Evolutionary conservation across 2,888 invertebrate genomes (phyloP).

Genomic region (Tenthredo amoena): DNA sequence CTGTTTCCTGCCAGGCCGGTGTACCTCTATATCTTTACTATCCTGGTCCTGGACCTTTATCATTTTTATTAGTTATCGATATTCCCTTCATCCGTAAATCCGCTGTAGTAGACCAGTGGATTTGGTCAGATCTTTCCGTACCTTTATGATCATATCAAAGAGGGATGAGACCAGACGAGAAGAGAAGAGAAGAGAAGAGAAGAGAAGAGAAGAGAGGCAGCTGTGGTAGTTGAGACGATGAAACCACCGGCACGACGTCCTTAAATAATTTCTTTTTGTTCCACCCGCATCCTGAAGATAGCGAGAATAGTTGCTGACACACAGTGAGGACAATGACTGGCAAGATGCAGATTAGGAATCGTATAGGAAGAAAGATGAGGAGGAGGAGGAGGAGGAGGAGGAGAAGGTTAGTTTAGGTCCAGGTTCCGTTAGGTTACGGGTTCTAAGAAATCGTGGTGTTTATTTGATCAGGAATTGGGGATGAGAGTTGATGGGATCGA

Average conservation of each 20-base stretch:
- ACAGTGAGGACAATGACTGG: neutral
- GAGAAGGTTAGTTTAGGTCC: neutral
- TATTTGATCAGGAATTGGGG: constrained; percentile 49
- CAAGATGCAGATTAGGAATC: constrained; percentile 11
- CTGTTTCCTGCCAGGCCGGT: constrained; percentile 14
- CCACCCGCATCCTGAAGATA: neutral
- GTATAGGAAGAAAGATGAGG: neutral
- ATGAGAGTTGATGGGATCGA: constrained; percentile 42
- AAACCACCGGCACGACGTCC: neutral
- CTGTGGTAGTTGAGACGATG: neutral
- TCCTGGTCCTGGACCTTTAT: constrained; percentile 9
- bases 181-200: neutral
- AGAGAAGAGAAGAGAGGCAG: neutral
- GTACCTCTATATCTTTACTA: constrained; percentile 27
- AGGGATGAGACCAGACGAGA: neutral
- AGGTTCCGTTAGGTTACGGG: neutral
- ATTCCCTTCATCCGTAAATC: neutral
- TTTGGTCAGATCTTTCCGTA: neutral
- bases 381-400: neutral
- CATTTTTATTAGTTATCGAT: constrained; percentile 48
- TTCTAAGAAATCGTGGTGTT: constrained; percentile 32
- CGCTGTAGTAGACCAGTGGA: neutral
- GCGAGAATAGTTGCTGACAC: neutral
- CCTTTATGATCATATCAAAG: neutral
- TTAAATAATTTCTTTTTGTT: neutral